Evolutionary conservation across 2,113 vertebrate genomes (phyloP).

Genomic region (Oreotragus oreotragus): DNA sequence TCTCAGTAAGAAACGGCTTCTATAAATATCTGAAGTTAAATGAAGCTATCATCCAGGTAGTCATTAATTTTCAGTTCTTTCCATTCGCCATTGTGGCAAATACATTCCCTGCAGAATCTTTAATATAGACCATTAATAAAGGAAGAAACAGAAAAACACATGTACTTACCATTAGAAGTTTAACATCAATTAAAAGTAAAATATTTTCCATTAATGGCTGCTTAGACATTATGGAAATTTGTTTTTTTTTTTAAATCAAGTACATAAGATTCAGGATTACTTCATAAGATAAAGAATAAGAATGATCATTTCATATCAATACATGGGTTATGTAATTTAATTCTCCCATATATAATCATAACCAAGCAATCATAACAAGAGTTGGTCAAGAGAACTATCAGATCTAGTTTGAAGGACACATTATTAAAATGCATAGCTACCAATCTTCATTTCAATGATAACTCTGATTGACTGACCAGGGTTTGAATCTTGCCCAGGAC

Average conservation of each 20-base stretch:
- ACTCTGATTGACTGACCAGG: neutral
- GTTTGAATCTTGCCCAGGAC: neutral
- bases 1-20: neutral
- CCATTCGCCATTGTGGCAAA: neutral
- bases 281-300: neutral
- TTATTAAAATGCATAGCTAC: neutral
- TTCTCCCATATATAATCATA: neutral
- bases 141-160: slow-evolving; percentile 25
- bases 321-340: neutral
- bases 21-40: slow-evolving; percentile 27
- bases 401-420: neutral
- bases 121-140: neutral
- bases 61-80: neutral
- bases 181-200: neutral
- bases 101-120: neutral
- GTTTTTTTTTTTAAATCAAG: neutral
- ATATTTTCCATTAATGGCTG: neutral
- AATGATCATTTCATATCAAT: neutral
- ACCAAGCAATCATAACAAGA: neutral
- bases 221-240: neutral
- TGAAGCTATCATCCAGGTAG: neutral
- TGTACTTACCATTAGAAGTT: neutral
- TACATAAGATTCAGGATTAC: neutral
- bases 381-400: neutral
- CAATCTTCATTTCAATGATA: neutral